Base-by-base conservation (phyloP, 2,113 vertebrate species). In the Zootoca vivipara region DNA sequence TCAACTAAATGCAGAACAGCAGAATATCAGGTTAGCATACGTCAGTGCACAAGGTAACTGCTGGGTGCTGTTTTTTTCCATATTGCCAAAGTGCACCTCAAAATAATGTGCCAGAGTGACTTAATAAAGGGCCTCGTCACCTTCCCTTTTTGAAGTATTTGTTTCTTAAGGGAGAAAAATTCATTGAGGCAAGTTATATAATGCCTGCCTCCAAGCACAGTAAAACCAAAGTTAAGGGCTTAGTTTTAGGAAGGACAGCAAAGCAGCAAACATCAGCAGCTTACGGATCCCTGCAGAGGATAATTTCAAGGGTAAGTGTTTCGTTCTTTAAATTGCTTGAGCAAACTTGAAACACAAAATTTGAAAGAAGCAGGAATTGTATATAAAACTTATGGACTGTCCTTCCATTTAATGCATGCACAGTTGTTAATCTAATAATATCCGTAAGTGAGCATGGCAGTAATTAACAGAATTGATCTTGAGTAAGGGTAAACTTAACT, bases 251-350 rank as follows among this genome's bases (percentile, higher is more conserved):
- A 93, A 91, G 96, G 33, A 97, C 96, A 94, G 97, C 96, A 8
- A 96, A 92, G 93, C 94, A 95, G 87, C 96, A 97, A 87, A 96
- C 96, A 90, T 92, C 96, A 6, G 95, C 96, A 3, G 97, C 96
- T 0, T 97, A 93, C 93, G 94, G 96, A 90, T 94, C 97, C 83
- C 95, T 97, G 93, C 97, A 96, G 93, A 95, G 95, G 78, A 95
- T 97, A 93, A 77, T 98, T 73, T 96, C 96, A 46, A 91, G 95
- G 96, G 97, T 98, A 95, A 96, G 96, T 95, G 69, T 77, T 52
- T 83, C 2, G 0, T 52, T 52, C 28, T 30, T 42, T 1, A 62
- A 40, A 73, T 3, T 22, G 87, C 64, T 16, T 79, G n/a, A 70
- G 15, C 24, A 30, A 73, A 75, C 5, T 56, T 87, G 40, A 46